Evolutionary conservation across 2,797 vertebrate genomes (phyloP), one percentile per base, ranked within the genome.

Genomic region (Pelochelys cantorii): DNA sequence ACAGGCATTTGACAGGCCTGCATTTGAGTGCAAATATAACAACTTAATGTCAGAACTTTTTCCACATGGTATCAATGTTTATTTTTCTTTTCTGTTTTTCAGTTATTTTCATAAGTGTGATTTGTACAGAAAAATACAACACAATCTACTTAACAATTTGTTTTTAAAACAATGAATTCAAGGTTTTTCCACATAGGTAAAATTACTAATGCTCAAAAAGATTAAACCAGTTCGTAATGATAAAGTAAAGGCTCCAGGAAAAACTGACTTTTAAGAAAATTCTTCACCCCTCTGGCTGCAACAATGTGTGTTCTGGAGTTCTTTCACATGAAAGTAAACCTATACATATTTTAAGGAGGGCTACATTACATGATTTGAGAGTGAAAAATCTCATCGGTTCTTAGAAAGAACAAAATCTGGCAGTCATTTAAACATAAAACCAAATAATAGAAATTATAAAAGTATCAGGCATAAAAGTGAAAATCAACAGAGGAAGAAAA

Each of bases 291-390:
- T 97, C 77, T 86, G 94, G 86, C n/a, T 48, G 7, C 65, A 95
- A 97, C 53, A 96, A 96, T 82, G 86, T 95, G 96, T 97, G 94
- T 95, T 97, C 92, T 90, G 57, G 95, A 82, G 86, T 90, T 97
- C 97, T 95, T 95, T 88, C 85, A 95, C 93, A 82, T 83, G 95
- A 96, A 98, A 97, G 96, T 48, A 95, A 96, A 96, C 79, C 86
- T 95, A 97, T 42, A 89, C 90, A 85, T 93, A 92, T 97, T 97
- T 95, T 52, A 94, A 82, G 84, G 55, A 96, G 90, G 87, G 79
- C 5, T 53, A 7, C 92, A 55, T 90, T 93, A 62, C 94, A 95
- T 92, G 29, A 93, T 79, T 89, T 88, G 65, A 86, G 54, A 91
- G 79, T 79, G 77, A 34, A 89, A 91, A 92, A 85, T 27, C 37